These are phyloP conservation scores for Syncerus caffer DNA, from an alignment of 2,797 vertebrate genomes.

Conservation along the genomic window DNA sequence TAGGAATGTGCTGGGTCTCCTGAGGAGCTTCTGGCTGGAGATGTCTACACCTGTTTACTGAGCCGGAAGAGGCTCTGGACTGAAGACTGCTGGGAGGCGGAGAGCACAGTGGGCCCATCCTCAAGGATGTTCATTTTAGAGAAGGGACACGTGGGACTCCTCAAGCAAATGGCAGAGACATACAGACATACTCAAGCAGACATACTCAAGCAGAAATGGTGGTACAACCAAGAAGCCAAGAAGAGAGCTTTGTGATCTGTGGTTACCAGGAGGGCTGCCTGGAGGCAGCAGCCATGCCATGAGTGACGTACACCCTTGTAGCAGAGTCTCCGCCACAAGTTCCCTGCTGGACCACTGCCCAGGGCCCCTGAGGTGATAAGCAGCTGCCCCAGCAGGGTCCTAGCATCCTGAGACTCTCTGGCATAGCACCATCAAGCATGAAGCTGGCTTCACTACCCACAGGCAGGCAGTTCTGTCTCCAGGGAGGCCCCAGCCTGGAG, in stretches of 20 bases:
- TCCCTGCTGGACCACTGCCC: too few relatives aligned
- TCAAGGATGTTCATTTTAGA: not conserved
- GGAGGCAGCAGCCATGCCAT: not conserved
- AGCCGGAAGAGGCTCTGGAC: not conserved
- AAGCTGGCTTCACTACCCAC: not conserved
- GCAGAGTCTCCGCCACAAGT: not conserved
- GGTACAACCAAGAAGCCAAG: not conserved
- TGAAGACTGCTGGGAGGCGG: not conserved
- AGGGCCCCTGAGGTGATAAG: fast-evolving
- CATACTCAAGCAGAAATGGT: not conserved
- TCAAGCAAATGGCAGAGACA: not conserved
- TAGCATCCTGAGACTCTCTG: not conserved
- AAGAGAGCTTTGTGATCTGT: not conserved
- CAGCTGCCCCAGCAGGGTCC: not conserved
- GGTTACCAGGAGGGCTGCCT: slow-evolving; percentile 11
- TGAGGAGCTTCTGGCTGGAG: not conserved
- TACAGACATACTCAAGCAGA: not conserved
- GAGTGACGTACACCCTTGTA: not conserved
- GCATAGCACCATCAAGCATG: fast-evolving
- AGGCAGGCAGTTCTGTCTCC: not conserved
- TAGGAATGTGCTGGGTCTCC: not conserved
- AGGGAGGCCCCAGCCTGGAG: not conserved
- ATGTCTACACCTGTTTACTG: not conserved
- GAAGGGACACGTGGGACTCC: not conserved
- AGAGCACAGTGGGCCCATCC: not conserved